Conservation (phyloP, 92 coral and sea anemone genomes). For the Bergia puertoricense region DNA sequence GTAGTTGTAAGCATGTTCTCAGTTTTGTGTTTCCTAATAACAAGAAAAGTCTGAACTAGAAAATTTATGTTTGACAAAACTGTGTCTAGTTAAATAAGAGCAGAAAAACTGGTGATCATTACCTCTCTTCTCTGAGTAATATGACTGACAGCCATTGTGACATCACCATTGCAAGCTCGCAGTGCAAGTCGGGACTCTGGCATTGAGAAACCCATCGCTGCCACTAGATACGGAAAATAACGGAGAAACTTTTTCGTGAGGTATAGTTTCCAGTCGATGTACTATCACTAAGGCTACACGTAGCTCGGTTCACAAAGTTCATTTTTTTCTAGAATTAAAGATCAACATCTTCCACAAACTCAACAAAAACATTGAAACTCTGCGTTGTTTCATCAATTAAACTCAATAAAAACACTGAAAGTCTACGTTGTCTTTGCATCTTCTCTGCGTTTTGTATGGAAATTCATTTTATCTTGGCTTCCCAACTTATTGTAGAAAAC, state of each 20-base stretch:
- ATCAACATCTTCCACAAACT: too few species aligned
- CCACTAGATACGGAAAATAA: conserved; percentile 56
- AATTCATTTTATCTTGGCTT: too few species aligned
- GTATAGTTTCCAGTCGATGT: too few species aligned
- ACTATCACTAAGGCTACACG: too few species aligned
- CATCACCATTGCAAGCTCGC: conserved; percentile 77
- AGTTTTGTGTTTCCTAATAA: background rate
- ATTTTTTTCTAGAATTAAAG: too few species aligned
- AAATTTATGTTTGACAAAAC: background rate
- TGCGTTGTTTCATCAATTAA: too few species aligned
- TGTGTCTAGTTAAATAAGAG: background rate
- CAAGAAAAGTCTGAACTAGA: background rate
- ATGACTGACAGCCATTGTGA: conserved; percentile 81
- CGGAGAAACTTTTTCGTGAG: background rate
- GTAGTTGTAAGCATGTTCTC: background rate
- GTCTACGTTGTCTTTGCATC: too few species aligned
- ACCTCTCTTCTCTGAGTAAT: conserved; percentile 85
- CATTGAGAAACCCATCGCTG: conserved; percentile 84
- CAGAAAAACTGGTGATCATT: background rate
- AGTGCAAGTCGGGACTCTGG: conserved; percentile 89
- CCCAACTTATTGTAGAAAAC: too few species aligned
- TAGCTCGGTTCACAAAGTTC: too few species aligned
- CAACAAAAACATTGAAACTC: too few species aligned
- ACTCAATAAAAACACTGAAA: too few species aligned
- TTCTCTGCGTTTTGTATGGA: too few species aligned